phyloP scores from a whole-genome alignment of 53 echinoderm and acorn worm species.

The Luidia sarsii region DNA sequence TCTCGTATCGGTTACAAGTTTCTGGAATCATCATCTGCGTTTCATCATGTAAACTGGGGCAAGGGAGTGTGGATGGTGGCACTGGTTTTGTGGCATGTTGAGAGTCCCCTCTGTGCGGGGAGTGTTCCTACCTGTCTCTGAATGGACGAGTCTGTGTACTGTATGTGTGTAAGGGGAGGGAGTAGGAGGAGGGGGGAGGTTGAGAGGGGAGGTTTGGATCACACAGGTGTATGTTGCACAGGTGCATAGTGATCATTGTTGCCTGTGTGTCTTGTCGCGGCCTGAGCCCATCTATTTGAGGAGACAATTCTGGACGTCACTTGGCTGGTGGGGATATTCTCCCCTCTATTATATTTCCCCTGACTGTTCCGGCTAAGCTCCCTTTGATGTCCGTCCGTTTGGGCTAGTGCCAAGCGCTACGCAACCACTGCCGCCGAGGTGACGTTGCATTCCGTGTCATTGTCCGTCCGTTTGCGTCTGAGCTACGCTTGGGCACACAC shows the following conservation, averaged over 20 bases:
- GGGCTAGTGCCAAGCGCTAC: background rate
- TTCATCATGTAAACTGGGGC: no score
- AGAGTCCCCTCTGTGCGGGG: background rate
- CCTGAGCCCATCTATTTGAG: background rate
- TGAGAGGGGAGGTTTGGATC: background rate
- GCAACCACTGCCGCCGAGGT: constrained; percentile 16
- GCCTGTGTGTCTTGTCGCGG: constrained; percentile 15
- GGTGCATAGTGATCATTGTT: constrained; percentile 5
- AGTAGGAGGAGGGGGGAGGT: no score
- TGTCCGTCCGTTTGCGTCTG: constrained; percentile 17
- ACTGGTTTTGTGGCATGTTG: background rate
- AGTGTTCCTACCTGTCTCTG: background rate
- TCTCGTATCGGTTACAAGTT: no score
- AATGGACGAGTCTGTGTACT: constrained; percentile 47
- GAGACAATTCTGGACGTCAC: background rate
- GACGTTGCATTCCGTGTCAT: constrained; percentile 17
- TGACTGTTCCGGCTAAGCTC: constrained; percentile 39
- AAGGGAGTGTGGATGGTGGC: background rate
- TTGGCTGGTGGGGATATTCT: no score
- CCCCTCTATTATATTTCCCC: no score
- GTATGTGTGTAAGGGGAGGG: no score
- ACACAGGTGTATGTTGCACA: background rate
- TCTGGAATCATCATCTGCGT: no score
- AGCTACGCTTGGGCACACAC: no score
- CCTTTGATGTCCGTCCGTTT: constrained; percentile 9